Evolutionary conservation across 2,888 invertebrate species (phyloP).

Genomic region (Himalopsyche tibetana): DNA sequence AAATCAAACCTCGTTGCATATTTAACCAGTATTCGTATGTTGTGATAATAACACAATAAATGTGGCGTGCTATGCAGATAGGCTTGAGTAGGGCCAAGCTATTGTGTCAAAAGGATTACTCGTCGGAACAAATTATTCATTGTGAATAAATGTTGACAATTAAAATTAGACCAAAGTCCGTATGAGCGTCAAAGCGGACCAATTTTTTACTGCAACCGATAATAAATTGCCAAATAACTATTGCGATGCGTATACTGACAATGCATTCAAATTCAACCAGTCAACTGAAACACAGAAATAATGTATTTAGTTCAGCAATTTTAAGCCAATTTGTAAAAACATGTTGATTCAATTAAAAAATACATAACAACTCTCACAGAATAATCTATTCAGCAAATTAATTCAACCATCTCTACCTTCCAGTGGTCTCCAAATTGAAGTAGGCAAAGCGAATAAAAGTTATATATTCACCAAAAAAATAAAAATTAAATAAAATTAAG

Average conservation of each 20-base stretch:
- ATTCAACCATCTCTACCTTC: too few relatives aligned
- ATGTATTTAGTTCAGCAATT: neutral
- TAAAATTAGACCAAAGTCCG: slow-evolving; percentile 28
- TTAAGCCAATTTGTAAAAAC: neutral
- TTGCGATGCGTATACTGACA: neutral
- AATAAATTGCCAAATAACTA: slow-evolving; percentile 21
- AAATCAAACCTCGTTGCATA: too few relatives aligned
- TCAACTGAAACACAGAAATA: neutral
- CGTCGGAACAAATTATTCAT: slow-evolving; percentile 34
- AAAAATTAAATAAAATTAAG: too few relatives aligned
- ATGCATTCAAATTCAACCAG: slow-evolving; percentile 10
- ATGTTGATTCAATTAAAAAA: slow-evolving; percentile 22
- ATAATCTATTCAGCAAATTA: too few relatives aligned
- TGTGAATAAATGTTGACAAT: slow-evolving; percentile 46
- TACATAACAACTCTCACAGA: neutral
- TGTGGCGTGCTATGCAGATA: too few relatives aligned
- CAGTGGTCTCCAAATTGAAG: too few relatives aligned
- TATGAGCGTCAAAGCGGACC: slow-evolving; percentile 9
- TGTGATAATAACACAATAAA: too few relatives aligned
- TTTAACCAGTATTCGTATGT: too few relatives aligned
- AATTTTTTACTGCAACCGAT: neutral
- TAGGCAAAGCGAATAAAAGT: too few relatives aligned
- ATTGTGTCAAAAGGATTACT: slow-evolving; percentile 36
- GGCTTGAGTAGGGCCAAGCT: neutral
- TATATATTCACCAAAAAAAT: too few relatives aligned